These are phyloP conservation scores for Hirtodrosophila confusa DNA, from an alignment of 2,888 invertebrate genomes.

Conservation along the genomic window DNA sequence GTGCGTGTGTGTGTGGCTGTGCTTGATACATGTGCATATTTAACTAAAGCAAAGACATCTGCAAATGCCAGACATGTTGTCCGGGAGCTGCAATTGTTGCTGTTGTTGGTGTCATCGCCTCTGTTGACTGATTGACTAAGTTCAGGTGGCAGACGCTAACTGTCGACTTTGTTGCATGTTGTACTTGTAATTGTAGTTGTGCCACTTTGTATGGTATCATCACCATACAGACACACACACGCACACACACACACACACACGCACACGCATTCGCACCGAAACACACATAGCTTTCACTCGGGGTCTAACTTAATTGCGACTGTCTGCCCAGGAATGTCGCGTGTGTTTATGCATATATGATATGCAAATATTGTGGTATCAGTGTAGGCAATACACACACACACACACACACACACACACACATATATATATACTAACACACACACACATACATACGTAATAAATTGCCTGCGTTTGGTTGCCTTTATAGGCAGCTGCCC, in stretches of 20 bases:
- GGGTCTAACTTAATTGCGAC: constrained; percentile 71
- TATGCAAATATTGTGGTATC: constrained; percentile 79
- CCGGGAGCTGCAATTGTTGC: constrained; percentile 10
- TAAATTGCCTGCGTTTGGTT: constrained; percentile 59
- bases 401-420: constrained; percentile 19
- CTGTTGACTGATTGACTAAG: constrained; percentile 71
- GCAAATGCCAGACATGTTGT: constrained; percentile 43
- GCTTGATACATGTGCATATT: constrained; percentile 58
- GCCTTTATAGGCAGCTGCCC: constrained; percentile 2
- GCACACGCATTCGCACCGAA: constrained; percentile 17
- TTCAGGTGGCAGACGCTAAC: constrained; percentile 63
- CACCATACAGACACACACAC: neutral
- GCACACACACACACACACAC: constrained; percentile 22
- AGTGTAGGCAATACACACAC: constrained; percentile 31
- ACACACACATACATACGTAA: constrained; percentile 8
- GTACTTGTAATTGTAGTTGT: constrained; percentile 35
- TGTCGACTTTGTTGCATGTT: constrained; percentile 44
- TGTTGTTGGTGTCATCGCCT: constrained; percentile 33
- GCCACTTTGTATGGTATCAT: constrained; percentile 56
- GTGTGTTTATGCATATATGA: constrained; percentile 77
- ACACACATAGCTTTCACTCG: constrained; percentile 25
- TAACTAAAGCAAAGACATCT: constrained; percentile 53
- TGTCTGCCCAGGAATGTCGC: constrained; percentile 65
- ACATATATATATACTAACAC: constrained; percentile 5
- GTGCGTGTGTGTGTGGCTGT: constrained; percentile 6